These are phyloP conservation scores for Thunnus thynnus DNA, from an alignment of 2,113 vertebrate species.

Conservation along the genomic window DNA sequence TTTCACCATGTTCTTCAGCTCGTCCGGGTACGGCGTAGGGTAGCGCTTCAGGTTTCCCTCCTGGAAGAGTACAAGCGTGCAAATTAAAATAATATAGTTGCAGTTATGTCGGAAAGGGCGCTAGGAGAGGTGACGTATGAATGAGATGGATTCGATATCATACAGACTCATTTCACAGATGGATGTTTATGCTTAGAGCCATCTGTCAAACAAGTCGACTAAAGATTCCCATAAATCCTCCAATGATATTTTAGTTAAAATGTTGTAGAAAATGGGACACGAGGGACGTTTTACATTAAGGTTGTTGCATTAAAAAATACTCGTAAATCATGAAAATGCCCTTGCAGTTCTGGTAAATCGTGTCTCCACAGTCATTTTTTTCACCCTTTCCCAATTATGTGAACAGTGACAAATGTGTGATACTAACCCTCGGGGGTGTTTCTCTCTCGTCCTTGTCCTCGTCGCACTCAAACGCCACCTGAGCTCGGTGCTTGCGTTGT, in stretches of 20 bases:
- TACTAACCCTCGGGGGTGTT: constrained; percentile 90
- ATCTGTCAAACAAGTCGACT: not conserved
- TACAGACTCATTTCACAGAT: not conserved
- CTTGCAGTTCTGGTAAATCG: not conserved
- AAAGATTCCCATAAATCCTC: not conserved
- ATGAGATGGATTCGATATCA: constrained; percentile 2
- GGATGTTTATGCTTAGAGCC: not conserved
- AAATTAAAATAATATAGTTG: not conserved
- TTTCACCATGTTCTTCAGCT: constrained; percentile 99
- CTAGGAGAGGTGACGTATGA: not conserved
- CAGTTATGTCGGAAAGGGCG: not conserved
- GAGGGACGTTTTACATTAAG: too few species aligned
- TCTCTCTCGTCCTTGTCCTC: constrained; percentile 98
- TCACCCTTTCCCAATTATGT: constrained; percentile 1
- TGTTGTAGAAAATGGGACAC: not conserved
- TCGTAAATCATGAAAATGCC: not conserved
- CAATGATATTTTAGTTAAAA: not conserved
- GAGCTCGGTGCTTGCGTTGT: constrained; percentile 96
- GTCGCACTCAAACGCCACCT: constrained; percentile 99
- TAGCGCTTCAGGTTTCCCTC: constrained; percentile 98
- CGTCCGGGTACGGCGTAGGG: constrained; percentile 97
- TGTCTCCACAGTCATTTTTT: not conserved
- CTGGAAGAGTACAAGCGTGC: constrained; percentile 72
- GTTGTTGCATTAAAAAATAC: not conserved
- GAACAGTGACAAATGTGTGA: not conserved